Evolutionary conservation across 37 sponge, comb jelly and placozoan species (phyloP).

Genomic region (Mnemiopsis leidyi): DNA sequence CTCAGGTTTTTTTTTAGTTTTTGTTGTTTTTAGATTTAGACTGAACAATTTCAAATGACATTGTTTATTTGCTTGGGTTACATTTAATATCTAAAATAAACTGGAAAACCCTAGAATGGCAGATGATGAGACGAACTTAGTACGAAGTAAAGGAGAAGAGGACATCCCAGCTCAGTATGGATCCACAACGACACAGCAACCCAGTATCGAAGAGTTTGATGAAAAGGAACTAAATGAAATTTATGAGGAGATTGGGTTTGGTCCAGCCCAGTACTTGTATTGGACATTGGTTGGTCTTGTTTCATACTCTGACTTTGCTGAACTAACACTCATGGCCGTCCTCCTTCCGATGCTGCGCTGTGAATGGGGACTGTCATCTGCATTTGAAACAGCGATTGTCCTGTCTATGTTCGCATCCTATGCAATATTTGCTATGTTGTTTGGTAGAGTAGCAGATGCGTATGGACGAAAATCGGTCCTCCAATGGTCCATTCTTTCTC

Average conservation of each 20-base stretch:
- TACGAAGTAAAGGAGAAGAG: background rate
- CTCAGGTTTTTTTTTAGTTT: too few relatives aligned
- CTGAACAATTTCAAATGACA: too few relatives aligned
- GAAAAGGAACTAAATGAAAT: background rate
- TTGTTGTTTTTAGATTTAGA: too few relatives aligned
- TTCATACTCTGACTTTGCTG: background rate
- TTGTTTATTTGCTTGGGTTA: too few relatives aligned
- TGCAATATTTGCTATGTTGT: background rate
- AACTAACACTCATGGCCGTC: background rate
- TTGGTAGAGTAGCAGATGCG: background rate
- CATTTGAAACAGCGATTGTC: background rate
- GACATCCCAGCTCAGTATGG: background rate
- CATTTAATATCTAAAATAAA: too few relatives aligned
- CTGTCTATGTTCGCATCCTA: background rate
- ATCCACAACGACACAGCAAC: background rate
- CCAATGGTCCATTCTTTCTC: background rate
- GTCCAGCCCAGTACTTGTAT: background rate
- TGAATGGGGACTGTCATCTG: background rate
- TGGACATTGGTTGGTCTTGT: background rate
- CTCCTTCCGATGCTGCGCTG: background rate
- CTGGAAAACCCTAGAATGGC: too few relatives aligned
- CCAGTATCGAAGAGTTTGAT: background rate
- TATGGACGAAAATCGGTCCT: background rate
- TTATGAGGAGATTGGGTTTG: background rate
- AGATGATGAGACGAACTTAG: background rate